Evolutionary conservation across 2,888 invertebrate genomes (phyloP), one percentile per base, ranked within the genome.

Genomic region (Aporophyla nigra): DNA sequence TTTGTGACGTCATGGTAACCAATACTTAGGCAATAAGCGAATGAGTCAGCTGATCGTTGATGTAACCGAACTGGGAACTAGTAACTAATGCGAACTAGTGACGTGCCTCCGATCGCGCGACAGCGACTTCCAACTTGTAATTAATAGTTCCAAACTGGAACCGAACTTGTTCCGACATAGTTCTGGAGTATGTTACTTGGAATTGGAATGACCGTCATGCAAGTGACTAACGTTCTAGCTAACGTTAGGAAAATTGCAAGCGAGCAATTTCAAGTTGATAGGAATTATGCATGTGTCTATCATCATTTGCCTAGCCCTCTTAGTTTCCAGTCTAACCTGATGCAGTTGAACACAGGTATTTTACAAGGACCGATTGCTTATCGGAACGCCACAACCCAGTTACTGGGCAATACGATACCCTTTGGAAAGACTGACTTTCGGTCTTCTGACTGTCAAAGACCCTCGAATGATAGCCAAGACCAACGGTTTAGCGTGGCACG

Each of bases 91-190:
- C 72, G 54, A 74, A 80, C 68, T 74, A 81, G 76, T 76, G 82
- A 85, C 83, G 76, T 71, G 74, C 74, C 71, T 76, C 82, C 85
- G 65, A 76, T 84, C 73, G 74, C 24, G 46, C 58, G 83, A 83
- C 85, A 84, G 68, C 73, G 67, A 85, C 85, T 74, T 84, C 82
- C 63, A 83, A 84, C 85, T 84, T 84, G 76, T 81, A 83, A 83
- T 83, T 84, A 83, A 83, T 85, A 83, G 83, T 83, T 85, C 58
- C 43, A 33, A 83, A 83, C 76, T 84, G 58, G 68, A 24, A 69
- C 46, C 21, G 56, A 81, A 83, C 85, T 81, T 69, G 81, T 80
- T 70, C 73, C 27, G 49, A 68, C 68, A 71, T 74, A 84, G 82
- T 84, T 81, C 62, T 69, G 59, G 70, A 82, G 82, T 84, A 54